phyloP scores from a whole-genome alignment of 2,888 invertebrate genomes.

The Philopedon plagiatum region DNA sequence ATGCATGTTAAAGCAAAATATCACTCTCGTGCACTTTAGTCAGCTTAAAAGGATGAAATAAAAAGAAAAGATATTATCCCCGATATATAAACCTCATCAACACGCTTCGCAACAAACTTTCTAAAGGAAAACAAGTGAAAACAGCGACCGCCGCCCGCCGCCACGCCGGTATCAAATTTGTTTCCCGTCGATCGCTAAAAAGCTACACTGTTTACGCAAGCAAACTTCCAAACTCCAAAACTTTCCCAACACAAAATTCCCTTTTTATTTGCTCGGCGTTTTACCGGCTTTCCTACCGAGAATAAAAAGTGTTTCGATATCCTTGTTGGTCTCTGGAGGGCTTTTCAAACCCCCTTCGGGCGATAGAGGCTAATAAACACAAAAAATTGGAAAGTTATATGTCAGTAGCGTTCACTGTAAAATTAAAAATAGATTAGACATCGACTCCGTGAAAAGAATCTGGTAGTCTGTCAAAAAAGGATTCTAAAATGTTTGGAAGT shows the following conservation, averaged over 20 bases:
- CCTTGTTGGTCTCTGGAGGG: background rate
- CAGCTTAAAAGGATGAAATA: too few species aligned
- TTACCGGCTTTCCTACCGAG: background rate
- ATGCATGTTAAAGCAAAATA: too few species aligned
- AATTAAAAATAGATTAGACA: background rate
- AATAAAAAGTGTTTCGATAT: constrained; percentile 4
- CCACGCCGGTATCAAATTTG: constrained; percentile 7
- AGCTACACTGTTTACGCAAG: constrained; percentile 5
- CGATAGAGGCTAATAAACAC: background rate
- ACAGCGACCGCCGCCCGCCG: background rate
- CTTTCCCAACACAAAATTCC: background rate
- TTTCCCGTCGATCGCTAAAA: constrained; percentile 10
- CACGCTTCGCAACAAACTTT: background rate
- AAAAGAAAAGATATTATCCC: background rate
- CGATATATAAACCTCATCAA: background rate
- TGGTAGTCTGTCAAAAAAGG: too few species aligned
- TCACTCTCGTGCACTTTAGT: too few species aligned
- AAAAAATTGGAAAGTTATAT: background rate
- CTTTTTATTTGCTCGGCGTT: background rate
- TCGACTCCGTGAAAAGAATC: too few species aligned
- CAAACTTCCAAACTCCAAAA: constrained; percentile 1
- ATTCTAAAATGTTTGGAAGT: too few species aligned
- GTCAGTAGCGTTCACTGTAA: background rate
- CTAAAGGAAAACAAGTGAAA: constrained; percentile 3
- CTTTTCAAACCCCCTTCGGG: background rate